Conservation (phyloP, 2,797 vertebrate genomes). For the Luscinia luscinia region DNA sequence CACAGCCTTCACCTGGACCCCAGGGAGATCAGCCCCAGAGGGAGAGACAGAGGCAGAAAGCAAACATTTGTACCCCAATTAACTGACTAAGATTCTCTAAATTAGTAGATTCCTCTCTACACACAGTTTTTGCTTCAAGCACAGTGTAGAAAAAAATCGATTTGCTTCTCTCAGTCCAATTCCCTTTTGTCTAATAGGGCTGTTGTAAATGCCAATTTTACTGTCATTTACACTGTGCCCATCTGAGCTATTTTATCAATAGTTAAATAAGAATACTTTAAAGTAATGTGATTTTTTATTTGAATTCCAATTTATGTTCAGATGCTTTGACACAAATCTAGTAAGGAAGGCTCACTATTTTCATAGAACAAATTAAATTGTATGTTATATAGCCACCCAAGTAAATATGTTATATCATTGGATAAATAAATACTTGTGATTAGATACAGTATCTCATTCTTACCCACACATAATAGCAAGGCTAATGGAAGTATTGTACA, state of each 20-base stretch:
- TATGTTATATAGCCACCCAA: conserved; percentile 40
- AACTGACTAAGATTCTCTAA: neutral
- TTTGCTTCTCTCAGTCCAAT: conserved; percentile 59
- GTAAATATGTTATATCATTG: conserved; percentile 56
- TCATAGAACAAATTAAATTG: conserved; percentile 54
- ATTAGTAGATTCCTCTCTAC: neutral
- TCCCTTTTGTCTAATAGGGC: conserved; percentile 63
- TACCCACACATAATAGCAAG: conserved; percentile 10
- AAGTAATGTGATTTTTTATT: conserved; percentile 63
- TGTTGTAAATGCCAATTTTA: conserved; percentile 62
- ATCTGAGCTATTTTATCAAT: conserved; percentile 64
- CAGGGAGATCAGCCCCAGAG: neutral
- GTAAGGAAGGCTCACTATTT: conserved; percentile 37
- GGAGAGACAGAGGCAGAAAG: neutral
- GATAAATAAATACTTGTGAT: conserved; percentile 59
- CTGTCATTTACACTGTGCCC: conserved; percentile 58
- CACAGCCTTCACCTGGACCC: neutral
- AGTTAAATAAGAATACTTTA: conserved; percentile 70
- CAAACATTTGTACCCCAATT: neutral
- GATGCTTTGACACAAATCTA: conserved; percentile 55
- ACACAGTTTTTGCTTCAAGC: neutral
- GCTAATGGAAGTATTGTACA: conserved; percentile 13
- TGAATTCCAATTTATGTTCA: conserved; percentile 56
- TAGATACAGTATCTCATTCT: conserved; percentile 41
- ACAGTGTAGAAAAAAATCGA: conserved; percentile 29